Conservation (phyloP, 2,797 vertebrate species). For the Syngnathus rostellatus region DNA sequence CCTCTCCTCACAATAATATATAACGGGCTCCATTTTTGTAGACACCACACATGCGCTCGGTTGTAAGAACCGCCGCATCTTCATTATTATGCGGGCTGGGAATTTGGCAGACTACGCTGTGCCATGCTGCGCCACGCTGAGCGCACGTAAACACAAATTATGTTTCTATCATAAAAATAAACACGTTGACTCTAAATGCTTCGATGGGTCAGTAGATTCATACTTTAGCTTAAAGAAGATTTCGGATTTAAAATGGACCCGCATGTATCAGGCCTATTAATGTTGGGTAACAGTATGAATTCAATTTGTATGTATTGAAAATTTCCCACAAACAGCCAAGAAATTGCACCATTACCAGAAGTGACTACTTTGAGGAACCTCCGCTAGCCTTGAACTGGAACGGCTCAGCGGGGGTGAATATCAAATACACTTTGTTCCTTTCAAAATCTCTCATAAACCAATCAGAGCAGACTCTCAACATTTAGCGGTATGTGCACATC, state of each 20-base stretch:
- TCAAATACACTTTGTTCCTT: constrained; percentile 45
- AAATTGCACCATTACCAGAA: constrained; percentile 30
- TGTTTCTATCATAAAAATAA: no score
- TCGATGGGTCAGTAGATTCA: neutral
- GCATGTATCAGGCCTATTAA: constrained; percentile 16
- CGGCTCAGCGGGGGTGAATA: constrained; percentile 42
- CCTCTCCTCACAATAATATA: neutral
- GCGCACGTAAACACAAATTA: no score
- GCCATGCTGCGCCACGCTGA: no score
- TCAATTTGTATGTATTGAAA: constrained; percentile 52
- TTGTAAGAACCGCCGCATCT: no score
- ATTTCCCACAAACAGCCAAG: constrained; percentile 29
- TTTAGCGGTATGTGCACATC: constrained; percentile 35
- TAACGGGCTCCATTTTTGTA: neutral
- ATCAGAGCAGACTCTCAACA: constrained; percentile 31
- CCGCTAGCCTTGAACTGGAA: constrained; percentile 29
- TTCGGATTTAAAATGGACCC: neutral
- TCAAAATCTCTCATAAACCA: constrained; percentile 29
- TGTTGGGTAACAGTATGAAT: constrained; percentile 33
- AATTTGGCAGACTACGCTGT: no score
- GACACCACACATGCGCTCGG: no score
- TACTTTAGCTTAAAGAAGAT: neutral
- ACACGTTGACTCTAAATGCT: no score
- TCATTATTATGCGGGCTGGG: no score
- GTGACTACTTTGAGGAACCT: constrained; percentile 26